phyloP scores from a whole-genome alignment of 2,797 vertebrate species.

The Acipenser transmontanus region DNA sequence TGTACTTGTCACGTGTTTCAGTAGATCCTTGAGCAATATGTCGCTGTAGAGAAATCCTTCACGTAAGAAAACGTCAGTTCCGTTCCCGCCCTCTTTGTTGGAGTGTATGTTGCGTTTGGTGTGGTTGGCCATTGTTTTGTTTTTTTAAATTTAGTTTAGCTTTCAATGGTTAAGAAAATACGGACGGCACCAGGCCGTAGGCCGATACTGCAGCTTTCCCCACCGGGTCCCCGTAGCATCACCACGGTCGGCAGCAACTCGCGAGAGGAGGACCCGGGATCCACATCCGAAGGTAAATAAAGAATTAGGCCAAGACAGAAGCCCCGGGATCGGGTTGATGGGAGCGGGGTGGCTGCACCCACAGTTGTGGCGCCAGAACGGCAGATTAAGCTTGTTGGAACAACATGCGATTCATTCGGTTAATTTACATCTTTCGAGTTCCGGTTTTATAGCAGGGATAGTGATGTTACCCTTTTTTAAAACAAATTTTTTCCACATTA shows the following conservation, averaged over 20 bases:
- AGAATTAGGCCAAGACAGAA: neutral
- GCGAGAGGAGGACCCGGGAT: slow-evolving; percentile 58
- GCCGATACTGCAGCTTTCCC: slow-evolving; percentile 86
- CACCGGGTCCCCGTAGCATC: slow-evolving; percentile 62
- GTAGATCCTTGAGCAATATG: neutral
- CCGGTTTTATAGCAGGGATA: no score
- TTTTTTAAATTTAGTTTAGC: no score
- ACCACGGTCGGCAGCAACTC: slow-evolving; percentile 35
- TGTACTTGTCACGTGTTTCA: no score
- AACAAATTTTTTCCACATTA: no score
- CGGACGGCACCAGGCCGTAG: slow-evolving; percentile 75
- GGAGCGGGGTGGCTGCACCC: neutral
- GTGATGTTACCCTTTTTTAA: no score
- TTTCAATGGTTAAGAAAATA: slow-evolving; percentile 82
- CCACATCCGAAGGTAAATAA: slow-evolving; percentile 63
- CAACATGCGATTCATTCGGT: no score
- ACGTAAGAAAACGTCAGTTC: neutral
- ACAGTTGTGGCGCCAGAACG: no score
- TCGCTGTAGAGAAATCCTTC: neutral
- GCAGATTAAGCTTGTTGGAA: no score
- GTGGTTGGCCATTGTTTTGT: neutral
- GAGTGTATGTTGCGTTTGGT: neutral
- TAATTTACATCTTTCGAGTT: no score
- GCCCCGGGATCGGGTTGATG: neutral
- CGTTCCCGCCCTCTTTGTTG: neutral